Percentiles rank a stretch among this genome's conserved stretches.
Conservation (phyloP, 2,797 vertebrate genomes). For the Etheostoma perlongum region DNA sequence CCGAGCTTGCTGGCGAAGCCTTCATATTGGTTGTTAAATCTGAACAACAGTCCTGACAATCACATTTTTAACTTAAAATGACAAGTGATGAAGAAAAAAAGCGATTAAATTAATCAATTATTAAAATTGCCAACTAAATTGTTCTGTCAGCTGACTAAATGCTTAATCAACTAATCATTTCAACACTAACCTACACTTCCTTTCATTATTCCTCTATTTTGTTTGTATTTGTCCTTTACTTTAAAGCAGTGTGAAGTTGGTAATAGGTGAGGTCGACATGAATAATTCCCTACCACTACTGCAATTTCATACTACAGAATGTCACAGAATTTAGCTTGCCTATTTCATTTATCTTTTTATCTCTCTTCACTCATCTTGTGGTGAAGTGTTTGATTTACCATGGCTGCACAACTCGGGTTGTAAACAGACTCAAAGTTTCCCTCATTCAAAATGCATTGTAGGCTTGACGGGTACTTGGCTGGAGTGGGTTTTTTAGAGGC, state of each 20-base stretch:
- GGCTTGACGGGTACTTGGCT: constrained; percentile 68
- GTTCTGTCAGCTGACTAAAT: background rate
- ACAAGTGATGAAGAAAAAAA: no score
- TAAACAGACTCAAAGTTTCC: constrained; percentile 61
- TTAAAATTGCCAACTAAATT: background rate
- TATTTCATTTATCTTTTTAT: constrained; percentile 40
- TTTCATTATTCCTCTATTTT: constrained; percentile 9
- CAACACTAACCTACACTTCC: background rate
- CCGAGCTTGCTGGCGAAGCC: background rate
- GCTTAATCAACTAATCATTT: background rate
- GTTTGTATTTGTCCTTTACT: constrained; percentile 15
- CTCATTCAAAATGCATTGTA: constrained; percentile 70
- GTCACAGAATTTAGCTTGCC: constrained; percentile 35
- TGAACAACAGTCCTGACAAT: background rate
- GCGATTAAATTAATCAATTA: background rate
- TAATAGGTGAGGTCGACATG: constrained; percentile 13
- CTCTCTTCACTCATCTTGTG: constrained; percentile 36
- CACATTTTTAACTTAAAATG: background rate
- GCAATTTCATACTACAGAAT: constrained; percentile 33
- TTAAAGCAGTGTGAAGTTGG: constrained; percentile 21
- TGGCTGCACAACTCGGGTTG: constrained; percentile 24
- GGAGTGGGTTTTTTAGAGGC: constrained; percentile 50
- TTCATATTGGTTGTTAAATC: background rate
- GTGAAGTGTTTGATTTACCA: constrained; percentile 53
- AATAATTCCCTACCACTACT: constrained; percentile 24